phyloP scores from a whole-genome alignment of 2,888 invertebrate species.

The Chromoteleia sp. region DNA sequence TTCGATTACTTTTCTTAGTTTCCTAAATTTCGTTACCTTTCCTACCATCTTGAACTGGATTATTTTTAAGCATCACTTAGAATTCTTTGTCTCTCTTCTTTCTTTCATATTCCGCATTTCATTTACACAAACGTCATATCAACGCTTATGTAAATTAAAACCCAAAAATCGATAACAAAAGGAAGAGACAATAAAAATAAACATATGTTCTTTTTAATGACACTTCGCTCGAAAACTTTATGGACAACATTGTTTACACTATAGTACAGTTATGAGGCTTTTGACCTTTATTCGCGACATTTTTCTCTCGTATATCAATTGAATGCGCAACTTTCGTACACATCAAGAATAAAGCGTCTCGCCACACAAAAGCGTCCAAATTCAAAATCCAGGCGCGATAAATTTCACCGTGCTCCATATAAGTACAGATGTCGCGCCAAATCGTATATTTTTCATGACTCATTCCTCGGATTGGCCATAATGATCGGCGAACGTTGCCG shows the following conservation, averaged over 20 bases:
- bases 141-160: neutral
- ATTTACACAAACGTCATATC: too few relatives aligned
- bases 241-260: conserved; percentile 48
- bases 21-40: too few relatives aligned
- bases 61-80: too few relatives aligned
- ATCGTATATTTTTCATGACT: conserved; percentile 66
- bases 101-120: too few relatives aligned
- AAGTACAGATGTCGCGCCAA: conserved; percentile 66
- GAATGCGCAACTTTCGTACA: conserved; percentile 51
- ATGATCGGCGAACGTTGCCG: conserved; percentile 55
- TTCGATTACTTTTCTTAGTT: too few relatives aligned
- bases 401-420: conserved; percentile 67
- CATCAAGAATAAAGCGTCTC: conserved; percentile 46
- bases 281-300: conserved; percentile 60
- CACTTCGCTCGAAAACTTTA: conserved; percentile 26
- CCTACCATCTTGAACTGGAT: too few relatives aligned
- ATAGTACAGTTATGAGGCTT: conserved; percentile 49
- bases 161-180: neutral
- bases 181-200: conserved; percentile 2
- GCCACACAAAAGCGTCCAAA: conserved; percentile 53
- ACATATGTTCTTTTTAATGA: conserved; percentile 31
- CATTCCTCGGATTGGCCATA: conserved; percentile 57
- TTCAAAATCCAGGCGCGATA: conserved; percentile 60
- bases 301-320: conserved; percentile 65
- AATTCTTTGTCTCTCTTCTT: too few relatives aligned